Base-by-base conservation (phyloP, 2,888 invertebrate genomes). In the Augochlorella aurata region DNA sequence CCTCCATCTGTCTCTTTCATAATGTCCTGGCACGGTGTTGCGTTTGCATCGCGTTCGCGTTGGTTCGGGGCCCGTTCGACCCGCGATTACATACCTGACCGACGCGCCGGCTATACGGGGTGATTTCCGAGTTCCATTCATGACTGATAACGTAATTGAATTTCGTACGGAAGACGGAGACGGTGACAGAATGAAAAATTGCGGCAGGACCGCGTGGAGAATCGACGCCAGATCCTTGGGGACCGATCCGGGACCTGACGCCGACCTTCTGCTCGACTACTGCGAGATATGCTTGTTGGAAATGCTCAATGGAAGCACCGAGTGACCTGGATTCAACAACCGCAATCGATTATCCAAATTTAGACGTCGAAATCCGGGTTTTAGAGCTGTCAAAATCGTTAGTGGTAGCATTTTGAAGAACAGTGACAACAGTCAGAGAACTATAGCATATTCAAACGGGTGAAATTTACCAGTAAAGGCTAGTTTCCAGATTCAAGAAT, bases 1-100 rank as follows among this genome's bases (percentile, higher is more conserved):
- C 90, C 85, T 90, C 88, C 91, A 90, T 90, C 90, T 88, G 89
- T 91, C 89, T 91, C 90, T 88, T 90, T 91, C 90, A 89, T 85
- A 86, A 89, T 78, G 85, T 82, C 66, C 80, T 75, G 74, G 67
- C 82, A 76, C 68, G 66, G 14, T 38, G 38, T 38, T 38, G 38
- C 38, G 38, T 38, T 54, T 21, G 54, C 58, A 14, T 58, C 24
- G 58, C 54, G 58, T 24, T 16, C 38, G 24, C 24, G 58, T 16
- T 58, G 16, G 24, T 58, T 24, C 76, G 71, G 86, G 87, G 85
- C 77, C 76, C 78, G 58, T n/a, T 78, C 50, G 71, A 10, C 44
- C n/a, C 63, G 68, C 81, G 49, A 29, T 67, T 85, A 78, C 76
- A 78, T 81, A 83, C 72, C 79, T 87, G 85, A 50, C 61, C 10